Evolutionary conservation across 2,797 vertebrate species (phyloP), one percentile per base, ranked within the genome.

Genomic region (Rhinophrynus dorsalis): DNA sequence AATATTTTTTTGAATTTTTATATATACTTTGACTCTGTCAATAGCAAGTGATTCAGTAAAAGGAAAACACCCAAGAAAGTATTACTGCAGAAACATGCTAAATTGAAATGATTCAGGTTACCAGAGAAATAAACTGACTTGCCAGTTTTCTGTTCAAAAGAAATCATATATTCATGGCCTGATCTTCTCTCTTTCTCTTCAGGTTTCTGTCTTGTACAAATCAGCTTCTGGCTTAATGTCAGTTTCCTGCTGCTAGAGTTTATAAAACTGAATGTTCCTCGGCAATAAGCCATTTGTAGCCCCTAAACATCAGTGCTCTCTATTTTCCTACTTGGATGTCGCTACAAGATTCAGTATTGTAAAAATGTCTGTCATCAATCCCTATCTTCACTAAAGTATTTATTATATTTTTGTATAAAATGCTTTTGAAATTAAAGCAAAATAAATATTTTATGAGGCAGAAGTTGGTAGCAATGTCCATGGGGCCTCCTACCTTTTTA

Each of bases 191-290:
- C 37, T 59, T 55, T 47, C 69, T 59, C 45, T 65, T 66, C 47
- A 30, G 42, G 12, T 65, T 44, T 52, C 61, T 65, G 61, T 73
- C 69, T 73, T 63, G 54, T 64, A 35, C 29, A 30, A 56, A 62
- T 64, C 68, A 71, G 40, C 24, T 64, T 40, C 35, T 73, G 69
- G 69, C 69, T 73, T 66, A 51, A 40, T 11, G 20, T 73, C 69
- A 73, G 59, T 73, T 73, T 66, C 69, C 69, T 73, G 68, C 61
- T 59, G 61, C 66, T 59, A 73, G 58, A 66, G 69, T 73, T 58
- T 73, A 66, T 66, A 73, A 73, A 73, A 58, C 54, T 59, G 61
- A 73, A 73, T 66, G 62, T 73, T 73, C 55, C 61, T 66, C 61
- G 69, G 69, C 69, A 52, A 2, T 3, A 12, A 32, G 69, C 69